A percentile compares a stretch with the other conserved stretches of the same genome.
Evolutionary conservation across 2,113 vertebrate genomes (phyloP).

Genomic region (Centropus unirufus): DNA sequence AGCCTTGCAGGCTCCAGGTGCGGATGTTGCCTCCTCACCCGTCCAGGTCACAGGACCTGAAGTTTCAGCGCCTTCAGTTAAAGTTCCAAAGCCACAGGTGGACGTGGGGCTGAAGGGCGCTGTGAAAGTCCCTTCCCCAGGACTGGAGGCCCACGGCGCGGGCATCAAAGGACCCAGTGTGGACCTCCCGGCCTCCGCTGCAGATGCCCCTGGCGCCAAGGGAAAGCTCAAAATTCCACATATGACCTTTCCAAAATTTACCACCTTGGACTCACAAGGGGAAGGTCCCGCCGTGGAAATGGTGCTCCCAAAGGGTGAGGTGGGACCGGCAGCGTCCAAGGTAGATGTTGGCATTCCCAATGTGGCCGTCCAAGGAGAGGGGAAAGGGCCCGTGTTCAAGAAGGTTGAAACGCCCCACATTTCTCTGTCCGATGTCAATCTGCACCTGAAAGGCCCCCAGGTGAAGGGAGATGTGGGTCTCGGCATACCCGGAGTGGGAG

Average conservation of each 20-base stretch:
- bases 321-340: background rate
- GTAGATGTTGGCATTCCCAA: background rate
- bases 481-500: slow-evolving; percentile 14
- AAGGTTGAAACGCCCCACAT: slow-evolving; percentile 74
- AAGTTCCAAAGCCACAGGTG: background rate
- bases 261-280: background rate
- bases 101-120: background rate
- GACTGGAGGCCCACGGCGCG: background rate
- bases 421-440: slow-evolving; percentile 71
- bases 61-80: background rate
- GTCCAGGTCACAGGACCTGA: background rate
- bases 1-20: background rate
- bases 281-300: slow-evolving; percentile 5
- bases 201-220: background rate
- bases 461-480: slow-evolving; percentile 44
- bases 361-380: slow-evolving; percentile 25
- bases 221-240: slow-evolving; percentile 50
- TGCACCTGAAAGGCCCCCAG: slow-evolving; percentile 66
- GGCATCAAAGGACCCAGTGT: background rate
- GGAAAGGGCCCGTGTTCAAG: slow-evolving; percentile 51
- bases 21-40: background rate
- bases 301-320: slow-evolving; percentile 9
- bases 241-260: slow-evolving; percentile 66
- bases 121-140: background rate
- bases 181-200: background rate